Evolutionary conservation across 2,888 invertebrate species (phyloP).

Genomic region (Spialia ferax): DNA sequence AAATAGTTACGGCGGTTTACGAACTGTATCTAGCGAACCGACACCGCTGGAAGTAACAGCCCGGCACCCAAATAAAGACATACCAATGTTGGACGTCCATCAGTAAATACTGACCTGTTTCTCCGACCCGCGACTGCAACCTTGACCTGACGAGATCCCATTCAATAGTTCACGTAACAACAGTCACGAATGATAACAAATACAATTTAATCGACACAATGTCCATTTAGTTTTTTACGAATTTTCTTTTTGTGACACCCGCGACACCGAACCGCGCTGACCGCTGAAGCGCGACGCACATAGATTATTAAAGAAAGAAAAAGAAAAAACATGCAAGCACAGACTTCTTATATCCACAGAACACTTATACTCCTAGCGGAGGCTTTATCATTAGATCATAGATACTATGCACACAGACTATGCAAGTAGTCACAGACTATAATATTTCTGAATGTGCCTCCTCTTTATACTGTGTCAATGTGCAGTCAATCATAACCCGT

Average conservation of each 20-base stretch:
- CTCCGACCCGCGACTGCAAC: slow-evolving; percentile 54
- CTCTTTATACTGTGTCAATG: no score
- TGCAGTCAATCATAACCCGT: no score
- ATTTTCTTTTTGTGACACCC: slow-evolving; percentile 72
- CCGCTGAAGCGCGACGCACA: slow-evolving; percentile 53
- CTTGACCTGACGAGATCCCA: slow-evolving; percentile 59
- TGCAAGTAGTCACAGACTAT: no score
- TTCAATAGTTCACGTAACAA: slow-evolving; percentile 65
- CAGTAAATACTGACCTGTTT: slow-evolving; percentile 70
- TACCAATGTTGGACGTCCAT: slow-evolving; percentile 61
- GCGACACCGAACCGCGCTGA: slow-evolving; percentile 58
- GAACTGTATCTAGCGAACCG: slow-evolving; percentile 58
- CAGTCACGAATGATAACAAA: slow-evolving; percentile 64
- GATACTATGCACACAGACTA: no score
- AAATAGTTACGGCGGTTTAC: slow-evolving; percentile 24
- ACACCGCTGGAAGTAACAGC: slow-evolving; percentile 65
- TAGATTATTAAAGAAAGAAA: slow-evolving; percentile 48
- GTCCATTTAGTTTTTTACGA: slow-evolving; percentile 70
- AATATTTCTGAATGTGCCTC: no score
- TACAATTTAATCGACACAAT: slow-evolving; percentile 75
- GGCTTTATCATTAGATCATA: no score
- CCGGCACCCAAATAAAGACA: slow-evolving; percentile 80
- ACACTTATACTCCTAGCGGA: no score
- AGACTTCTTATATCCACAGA: no score
- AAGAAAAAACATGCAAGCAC: background rate